A percentile compares a stretch with the other conserved stretches of the same genome.
These are phyloP conservation scores for Anabas testudineus DNA, from an alignment of 2,797 vertebrate species.

Conservation along the genomic window DNA sequence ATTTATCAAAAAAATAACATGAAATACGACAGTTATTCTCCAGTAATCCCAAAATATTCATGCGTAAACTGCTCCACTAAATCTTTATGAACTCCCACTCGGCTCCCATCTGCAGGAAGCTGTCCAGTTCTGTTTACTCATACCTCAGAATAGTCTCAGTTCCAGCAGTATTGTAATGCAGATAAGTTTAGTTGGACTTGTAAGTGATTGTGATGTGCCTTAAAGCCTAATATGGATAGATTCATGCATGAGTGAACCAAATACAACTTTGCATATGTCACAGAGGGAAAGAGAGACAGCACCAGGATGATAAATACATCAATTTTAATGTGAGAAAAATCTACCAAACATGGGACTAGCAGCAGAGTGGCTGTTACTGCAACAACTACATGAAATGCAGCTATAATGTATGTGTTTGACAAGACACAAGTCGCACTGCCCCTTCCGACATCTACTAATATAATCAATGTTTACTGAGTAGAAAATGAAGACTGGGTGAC, in stretches of 20 bases:
- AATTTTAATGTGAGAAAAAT: neutral
- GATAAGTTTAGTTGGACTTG: neutral
- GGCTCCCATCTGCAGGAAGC: conserved; percentile 64
- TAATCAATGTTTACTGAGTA: conserved; percentile 89
- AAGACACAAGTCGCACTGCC: conserved; percentile 68
- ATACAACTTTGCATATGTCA: neutral
- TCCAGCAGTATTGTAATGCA: conserved; percentile 1
- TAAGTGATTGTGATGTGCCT: neutral
- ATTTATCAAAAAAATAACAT: neutral
- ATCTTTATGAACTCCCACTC: conserved; percentile 65
- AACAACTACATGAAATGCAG: conserved; percentile 5
- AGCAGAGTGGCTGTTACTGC: neutral
- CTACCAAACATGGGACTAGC: neutral
- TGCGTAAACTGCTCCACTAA: conserved; percentile 37
- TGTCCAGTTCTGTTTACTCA: conserved; percentile 49
- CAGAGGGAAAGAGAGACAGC: neutral
- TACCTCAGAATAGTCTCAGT: conserved; percentile 34
- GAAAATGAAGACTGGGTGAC: conserved; percentile 92
- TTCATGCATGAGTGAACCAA: neutral
- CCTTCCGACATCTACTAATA: conserved; percentile 74
- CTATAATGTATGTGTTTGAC: conserved; percentile 42
- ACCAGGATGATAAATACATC: neutral
- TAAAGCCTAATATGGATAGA: neutral
- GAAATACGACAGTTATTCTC: conserved; percentile 51
- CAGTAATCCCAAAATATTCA: conserved; percentile 69